phyloP scores from a whole-genome alignment of 1,140 invertebrate genomes.

The Brachionus calyciflorus region DNA sequence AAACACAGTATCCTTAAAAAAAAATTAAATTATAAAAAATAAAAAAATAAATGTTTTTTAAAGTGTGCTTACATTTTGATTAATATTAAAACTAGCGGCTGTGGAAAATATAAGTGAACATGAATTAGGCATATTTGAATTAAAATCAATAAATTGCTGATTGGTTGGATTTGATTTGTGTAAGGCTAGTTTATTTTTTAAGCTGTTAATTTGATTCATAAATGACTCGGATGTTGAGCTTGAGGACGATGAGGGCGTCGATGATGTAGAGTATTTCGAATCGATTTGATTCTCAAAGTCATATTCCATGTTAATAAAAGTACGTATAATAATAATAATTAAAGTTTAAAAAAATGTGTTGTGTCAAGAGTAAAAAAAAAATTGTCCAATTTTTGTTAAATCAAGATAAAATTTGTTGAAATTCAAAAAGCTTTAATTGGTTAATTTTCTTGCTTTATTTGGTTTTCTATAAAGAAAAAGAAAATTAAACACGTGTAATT shows the following conservation, averaged over 20 bases:
- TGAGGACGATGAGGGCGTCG: constrained; percentile 1
- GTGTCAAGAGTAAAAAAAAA: constrained; percentile 16
- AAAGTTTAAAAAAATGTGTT: no score
- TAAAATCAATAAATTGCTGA: background rate
- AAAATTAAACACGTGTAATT: no score
- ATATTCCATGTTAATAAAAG: constrained; percentile 8
- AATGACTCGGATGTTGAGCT: constrained; percentile 32
- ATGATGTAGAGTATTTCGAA: constrained; percentile 1
- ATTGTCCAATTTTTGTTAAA: constrained; percentile 21
- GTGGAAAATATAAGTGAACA: constrained; percentile 34
- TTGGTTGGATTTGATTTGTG: background rate
- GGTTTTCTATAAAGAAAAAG: constrained; percentile 20
- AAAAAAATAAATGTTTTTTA: background rate
- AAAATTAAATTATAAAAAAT: background rate
- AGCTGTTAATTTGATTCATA: constrained; percentile 24
- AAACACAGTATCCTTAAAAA: constrained; percentile 37
- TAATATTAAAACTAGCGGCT: constrained; percentile 37
- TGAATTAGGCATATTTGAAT: background rate
- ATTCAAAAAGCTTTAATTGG: no score
- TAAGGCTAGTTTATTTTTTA: constrained; percentile 8
- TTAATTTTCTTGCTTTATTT: background rate
- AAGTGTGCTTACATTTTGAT: background rate
- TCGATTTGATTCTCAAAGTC: constrained; percentile 35
- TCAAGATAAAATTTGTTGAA: constrained; percentile 37
- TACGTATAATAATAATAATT: no score